phyloP scores from a whole-genome alignment of 2,113 vertebrate species.

The Hyla sarda region DNA sequence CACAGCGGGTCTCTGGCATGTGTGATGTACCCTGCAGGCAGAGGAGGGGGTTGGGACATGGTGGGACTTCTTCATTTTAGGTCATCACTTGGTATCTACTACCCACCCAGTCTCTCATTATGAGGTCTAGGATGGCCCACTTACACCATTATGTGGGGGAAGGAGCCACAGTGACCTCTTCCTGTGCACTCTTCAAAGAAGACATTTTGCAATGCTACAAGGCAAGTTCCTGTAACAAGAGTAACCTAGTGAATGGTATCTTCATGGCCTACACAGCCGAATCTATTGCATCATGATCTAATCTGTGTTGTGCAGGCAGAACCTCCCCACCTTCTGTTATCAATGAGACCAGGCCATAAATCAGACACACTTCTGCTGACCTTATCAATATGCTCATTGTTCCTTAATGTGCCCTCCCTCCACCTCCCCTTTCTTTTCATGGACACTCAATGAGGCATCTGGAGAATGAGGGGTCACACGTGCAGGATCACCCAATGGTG shows the following conservation, averaged over 20 bases:
- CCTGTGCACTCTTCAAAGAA: neutral
- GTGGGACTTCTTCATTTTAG: constrained; percentile 18
- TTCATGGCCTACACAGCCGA: neutral
- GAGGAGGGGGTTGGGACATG: neutral
- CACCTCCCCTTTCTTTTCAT: constrained; percentile 16
- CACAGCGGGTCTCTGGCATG: constrained; percentile 54
- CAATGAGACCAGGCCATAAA: constrained; percentile 26
- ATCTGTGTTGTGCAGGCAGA: neutral
- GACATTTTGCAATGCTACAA: neutral
- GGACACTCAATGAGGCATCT: constrained; percentile 29
- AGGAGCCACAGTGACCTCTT: neutral
- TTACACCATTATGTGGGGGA: neutral
- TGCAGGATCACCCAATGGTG: neutral
- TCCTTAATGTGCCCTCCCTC: neutral
- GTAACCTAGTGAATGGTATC: neutral
- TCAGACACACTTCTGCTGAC: constrained; percentile 44
- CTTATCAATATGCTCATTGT: constrained; percentile 40
- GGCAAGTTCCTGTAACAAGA: neutral
- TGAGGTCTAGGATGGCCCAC: neutral
- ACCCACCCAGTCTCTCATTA: neutral
- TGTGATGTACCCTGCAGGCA: constrained; percentile 53
- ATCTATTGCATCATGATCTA: neutral
- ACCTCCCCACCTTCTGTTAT: constrained; percentile 33
- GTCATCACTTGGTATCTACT: constrained; percentile 23
- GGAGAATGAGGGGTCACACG: constrained; percentile 15